Percentiles rank a stretch among this genome's conserved stretches.
phyloP scores from a whole-genome alignment of 2,888 invertebrate species.

The Scaptomyza cyrtandrae region DNA sequence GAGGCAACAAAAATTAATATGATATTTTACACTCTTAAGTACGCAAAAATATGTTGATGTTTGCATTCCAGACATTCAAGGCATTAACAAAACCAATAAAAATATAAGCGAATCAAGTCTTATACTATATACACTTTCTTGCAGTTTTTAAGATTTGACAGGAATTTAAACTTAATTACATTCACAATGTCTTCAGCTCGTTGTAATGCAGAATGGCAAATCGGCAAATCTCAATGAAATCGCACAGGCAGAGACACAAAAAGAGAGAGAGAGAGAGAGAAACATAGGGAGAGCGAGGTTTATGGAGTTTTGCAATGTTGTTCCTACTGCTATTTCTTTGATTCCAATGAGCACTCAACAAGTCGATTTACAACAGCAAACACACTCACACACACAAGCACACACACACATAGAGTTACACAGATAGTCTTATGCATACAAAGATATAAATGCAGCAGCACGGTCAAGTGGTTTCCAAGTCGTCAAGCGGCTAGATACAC shows the following conservation, averaged over 20 bases:
- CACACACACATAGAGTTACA: slow-evolving; percentile 9
- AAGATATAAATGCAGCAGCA: slow-evolving; percentile 25
- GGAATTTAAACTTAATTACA: background rate
- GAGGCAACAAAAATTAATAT: slow-evolving; percentile 27
- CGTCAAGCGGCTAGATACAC: slow-evolving; percentile 7
- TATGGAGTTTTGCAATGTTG: slow-evolving; percentile 40
- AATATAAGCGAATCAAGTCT: background rate
- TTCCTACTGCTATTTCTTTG: slow-evolving; percentile 47
- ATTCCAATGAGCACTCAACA: slow-evolving; percentile 59
- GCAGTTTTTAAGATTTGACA: background rate
- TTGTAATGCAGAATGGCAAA: slow-evolving; percentile 22
- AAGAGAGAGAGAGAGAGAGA: slow-evolving; percentile 7
- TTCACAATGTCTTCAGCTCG: background rate
- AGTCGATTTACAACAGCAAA: slow-evolving; percentile 50
- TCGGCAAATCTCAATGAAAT: background rate
- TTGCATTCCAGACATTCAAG: background rate
- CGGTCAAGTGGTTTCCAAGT: slow-evolving; percentile 35
- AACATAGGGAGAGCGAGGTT: slow-evolving; percentile 10
- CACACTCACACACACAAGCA: slow-evolving; percentile 16
- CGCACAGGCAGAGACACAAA: background rate
- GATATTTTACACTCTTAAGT: slow-evolving; percentile 8
- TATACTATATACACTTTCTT: background rate
- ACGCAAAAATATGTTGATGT: slow-evolving; percentile 1
- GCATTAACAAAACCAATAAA: background rate
- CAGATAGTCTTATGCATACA: background rate